Base-by-base conservation (phyloP, 2,113 vertebrate genomes). In the Dicentrarchus labrax region DNA sequence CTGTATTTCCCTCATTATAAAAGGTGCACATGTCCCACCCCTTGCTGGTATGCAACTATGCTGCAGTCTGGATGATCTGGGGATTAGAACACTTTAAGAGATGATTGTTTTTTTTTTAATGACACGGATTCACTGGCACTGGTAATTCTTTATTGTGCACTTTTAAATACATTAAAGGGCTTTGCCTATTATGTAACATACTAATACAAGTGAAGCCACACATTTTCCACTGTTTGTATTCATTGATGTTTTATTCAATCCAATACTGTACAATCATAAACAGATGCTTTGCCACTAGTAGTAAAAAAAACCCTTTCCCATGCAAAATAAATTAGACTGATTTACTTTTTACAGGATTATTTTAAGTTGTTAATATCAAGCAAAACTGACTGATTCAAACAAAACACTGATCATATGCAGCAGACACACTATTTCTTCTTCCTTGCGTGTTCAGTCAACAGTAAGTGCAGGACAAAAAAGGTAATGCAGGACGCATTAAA, bases 211-310 rank as follows among this genome's bases (percentile, higher is more conserved):
- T 48, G 1, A 39, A 30, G 5, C 30, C 17, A 45, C 17, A 45
- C 57, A 0, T 41, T 45, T 69, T 39, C 12, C 66, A 66, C 39
- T 45, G 19, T 56, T 62, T 12, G 56, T 53, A 41, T 82, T 83
- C 45, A 57, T 73, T 68, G 57, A 66, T 85, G 51, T 89, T 94
- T 94, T 93, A 91, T 88, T 93, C 19, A 90, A 68, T 88, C 77
- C 88, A 91, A 94, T 83, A 86, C 86, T 90, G 84, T 93, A 91
- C 89, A 93, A 89, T 85, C 78, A 90, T 78, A 56, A 75, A 92
- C 76, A 89, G 61, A 79, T 80, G 50, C 21, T 86, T 30, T 79
- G 36, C 47, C 50, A 85, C 76, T 87, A 84, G 70, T 80, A 72
- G 62, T 83, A 80, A 76, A 87, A 84, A 81, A 81, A 73, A 19